Conservation (phyloP, 2,113 vertebrate species). For the Brachirus orientalis region DNA sequence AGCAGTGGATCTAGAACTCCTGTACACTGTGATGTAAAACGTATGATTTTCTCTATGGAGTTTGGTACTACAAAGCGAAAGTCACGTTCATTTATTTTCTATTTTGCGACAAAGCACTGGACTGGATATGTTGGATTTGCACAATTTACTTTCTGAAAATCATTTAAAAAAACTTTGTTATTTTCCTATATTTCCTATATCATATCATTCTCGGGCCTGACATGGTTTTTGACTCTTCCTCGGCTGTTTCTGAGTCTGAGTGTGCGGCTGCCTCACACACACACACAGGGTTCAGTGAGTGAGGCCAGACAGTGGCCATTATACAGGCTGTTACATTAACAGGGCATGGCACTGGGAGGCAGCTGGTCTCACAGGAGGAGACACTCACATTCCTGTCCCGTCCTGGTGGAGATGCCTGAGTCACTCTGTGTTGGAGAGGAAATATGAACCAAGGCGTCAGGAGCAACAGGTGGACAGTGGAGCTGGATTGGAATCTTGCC, state of each 20-base stretch:
- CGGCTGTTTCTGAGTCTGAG: conserved; percentile 27
- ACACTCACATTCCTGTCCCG: conserved; percentile 39
- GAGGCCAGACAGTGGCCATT: conserved; percentile 38
- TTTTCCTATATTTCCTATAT: neutral
- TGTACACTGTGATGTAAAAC: too few relatives aligned
- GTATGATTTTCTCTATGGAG: too few relatives aligned
- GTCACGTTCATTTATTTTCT: too few relatives aligned
- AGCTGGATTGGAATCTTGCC: neutral
- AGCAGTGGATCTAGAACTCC: too few relatives aligned
- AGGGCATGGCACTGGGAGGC: conserved; percentile 49
- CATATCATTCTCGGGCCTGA: neutral
- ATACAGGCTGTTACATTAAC: conserved; percentile 50
- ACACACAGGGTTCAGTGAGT: conserved; percentile 21
- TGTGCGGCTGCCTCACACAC: conserved; percentile 10
- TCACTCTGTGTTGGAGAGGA: conserved; percentile 21
- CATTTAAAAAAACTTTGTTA: too few relatives aligned
- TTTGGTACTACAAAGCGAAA: too few relatives aligned
- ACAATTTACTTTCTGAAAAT: too few relatives aligned
- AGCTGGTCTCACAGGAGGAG: conserved; percentile 54
- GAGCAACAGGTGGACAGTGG: conserved; percentile 61
- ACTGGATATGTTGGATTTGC: too few relatives aligned
- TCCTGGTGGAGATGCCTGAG: conserved; percentile 44
- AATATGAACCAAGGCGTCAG: conserved; percentile 20
- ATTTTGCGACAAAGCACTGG: too few relatives aligned
- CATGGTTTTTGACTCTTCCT: neutral